Base-by-base conservation (phyloP, 2,888 invertebrate genomes). In the Cantharis rustica region DNA sequence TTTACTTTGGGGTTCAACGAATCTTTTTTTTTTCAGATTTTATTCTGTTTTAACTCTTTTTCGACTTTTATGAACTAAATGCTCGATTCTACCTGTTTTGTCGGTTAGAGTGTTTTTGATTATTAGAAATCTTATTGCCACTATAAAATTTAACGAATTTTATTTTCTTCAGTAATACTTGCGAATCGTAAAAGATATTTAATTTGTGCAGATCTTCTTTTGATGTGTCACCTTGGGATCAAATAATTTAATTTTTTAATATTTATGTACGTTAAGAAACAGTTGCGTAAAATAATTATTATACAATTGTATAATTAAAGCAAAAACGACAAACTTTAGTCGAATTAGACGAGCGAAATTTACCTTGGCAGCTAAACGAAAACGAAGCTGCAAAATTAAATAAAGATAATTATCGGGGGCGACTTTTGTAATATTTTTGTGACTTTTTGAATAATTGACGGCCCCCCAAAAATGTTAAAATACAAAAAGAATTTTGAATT, bases 191-290 rank as follows among this genome's bases (percentile, higher is more conserved):
- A n/a, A 47, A 47, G 47, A 47, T 13, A 47, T 47, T 47, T 2
- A 47, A 47, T 47, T 47, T 47, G 9, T 47, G 47, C 47, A 47
- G 47, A 47, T 47, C 47, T 47, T n/a, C n/a, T 47, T 47, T 47
- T 47, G 2, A n/a, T 47, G n/a, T n/a, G 13, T 23, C 73, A 69
- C 17, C 62, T 47, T 69, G 75, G 75, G 76, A 76, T 72, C 76
- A 76, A 76, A 69, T 72, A 66, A 66, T 20, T 68, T 68, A 27
- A 69, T 69, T 68, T n/a, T 68, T 23, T 68, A 23, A 71, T 68
- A 61, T 66, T 20, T 9, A 66, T 61, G 66, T 61, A 68, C 68
- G 68, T 73, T 63, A 27, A n/a, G 27, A 31, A 17, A 72, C 63
- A 69, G 15, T 27, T 71, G 64, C 27, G 26, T n/a, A 69, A 23